Conservation (phyloP, 2,888 invertebrate species). For the Steinernema hermaphroditum region DNA sequence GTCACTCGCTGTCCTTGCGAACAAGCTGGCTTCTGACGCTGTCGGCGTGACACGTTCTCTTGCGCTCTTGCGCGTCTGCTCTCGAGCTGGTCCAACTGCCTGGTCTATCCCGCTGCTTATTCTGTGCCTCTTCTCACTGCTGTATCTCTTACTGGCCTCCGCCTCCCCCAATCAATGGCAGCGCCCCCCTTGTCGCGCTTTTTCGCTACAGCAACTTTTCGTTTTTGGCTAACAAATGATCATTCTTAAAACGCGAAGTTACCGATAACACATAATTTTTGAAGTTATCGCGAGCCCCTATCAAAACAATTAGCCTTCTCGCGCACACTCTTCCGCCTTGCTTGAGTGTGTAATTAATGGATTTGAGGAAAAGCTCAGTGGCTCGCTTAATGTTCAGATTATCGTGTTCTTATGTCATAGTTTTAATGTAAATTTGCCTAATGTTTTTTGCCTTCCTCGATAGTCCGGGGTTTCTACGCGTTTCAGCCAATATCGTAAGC, state of each 20-base stretch:
- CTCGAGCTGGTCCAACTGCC: slow-evolving; percentile 31
- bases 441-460: too few relatives aligned
- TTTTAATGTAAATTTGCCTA: too few relatives aligned
- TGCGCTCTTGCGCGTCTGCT: slow-evolving; percentile 31
- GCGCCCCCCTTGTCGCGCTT: slow-evolving; percentile 30
- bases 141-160: slow-evolving; percentile 30
- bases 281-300: too few relatives aligned
- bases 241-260: slow-evolving; percentile 18
- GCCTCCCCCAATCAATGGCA: slow-evolving; percentile 30
- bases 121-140: slow-evolving; percentile 29
- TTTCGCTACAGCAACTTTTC: slow-evolving; percentile 31
- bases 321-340: too few relatives aligned
- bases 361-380: too few relatives aligned
- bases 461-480: too few relatives aligned
- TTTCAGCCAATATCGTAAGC: too few relatives aligned
- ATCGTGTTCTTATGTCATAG: too few relatives aligned
- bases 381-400: too few relatives aligned
- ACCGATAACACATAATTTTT: background rate
- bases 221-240: slow-evolving; percentile 31
- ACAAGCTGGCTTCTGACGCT: slow-evolving; percentile 31
- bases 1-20: slow-evolving; percentile 28
- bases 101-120: slow-evolving; percentile 31
- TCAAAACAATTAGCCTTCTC: too few relatives aligned
- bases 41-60: slow-evolving; percentile 28
- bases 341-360: too few relatives aligned